Evolutionary conservation across 2,888 invertebrate genomes (phyloP), one percentile per base, ranked within the genome.

Genomic region (Zootermopsis nevadensis): DNA sequence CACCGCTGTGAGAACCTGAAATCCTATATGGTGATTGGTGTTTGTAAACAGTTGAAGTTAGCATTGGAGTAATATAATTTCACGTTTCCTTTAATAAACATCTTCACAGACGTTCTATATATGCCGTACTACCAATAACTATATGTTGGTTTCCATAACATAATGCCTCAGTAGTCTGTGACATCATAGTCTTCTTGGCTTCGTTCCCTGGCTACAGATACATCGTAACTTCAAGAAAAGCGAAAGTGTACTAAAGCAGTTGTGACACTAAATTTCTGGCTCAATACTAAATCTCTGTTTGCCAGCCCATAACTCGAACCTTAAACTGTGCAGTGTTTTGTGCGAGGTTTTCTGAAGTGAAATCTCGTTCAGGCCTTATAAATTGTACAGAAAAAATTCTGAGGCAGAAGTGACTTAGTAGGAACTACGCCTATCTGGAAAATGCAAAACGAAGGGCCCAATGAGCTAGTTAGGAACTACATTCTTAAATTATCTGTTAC

Each of bases 161-260:
- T 55, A 19, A 55, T 12, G 22, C 15, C n/a, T n/a, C 60, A 60
- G n/a, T 27, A 27, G 27, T 60, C 19, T 48, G n/a, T 60, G 27
- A 60, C 60, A 27, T 60, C 60, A 60, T 15, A 60, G n/a, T n/a
- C 8, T 60, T 60, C 53, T 60, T 60, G 60, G 48, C 48, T 12
- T 48, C 48, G 3, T 15, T 48, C 48, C 48, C 48, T 48, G 48
- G 60, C 60, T 60, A 60, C 60, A n/a, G 27, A 60, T 6, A 27
- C n/a, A 6, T 7, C 60, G 7, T n/a, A 60, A n/a, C 60, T 7
- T 60, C 27, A 27, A 10, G n/a, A n/a, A 60, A n/a, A 60, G 60
- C 60, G n/a, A 60, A n/a, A 60, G 60, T 27, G 60, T 60, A n/a
- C n/a, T 60, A 60, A 60, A 60, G 60, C 27, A n/a, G 10, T 60